These are phyloP conservation scores for Silurus aristotelis DNA, from an alignment of 2,797 vertebrate genomes.

Conservation along the genomic window DNA sequence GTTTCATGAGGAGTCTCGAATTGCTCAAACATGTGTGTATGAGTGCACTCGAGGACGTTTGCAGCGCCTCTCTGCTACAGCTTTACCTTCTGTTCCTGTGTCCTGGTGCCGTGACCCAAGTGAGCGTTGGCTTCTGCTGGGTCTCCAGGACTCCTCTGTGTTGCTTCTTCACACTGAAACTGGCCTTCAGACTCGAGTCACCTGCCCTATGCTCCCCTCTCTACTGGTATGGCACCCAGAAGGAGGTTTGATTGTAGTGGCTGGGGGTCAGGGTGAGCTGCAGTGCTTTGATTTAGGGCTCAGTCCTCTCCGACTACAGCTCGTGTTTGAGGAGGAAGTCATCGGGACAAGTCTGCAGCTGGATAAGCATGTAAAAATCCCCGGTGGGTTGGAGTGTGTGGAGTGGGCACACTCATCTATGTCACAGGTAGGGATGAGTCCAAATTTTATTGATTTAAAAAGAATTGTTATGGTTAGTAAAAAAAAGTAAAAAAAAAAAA, in stretches of 20 bases:
- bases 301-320: conserved; percentile 79
- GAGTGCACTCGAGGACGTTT: conserved; percentile 77
- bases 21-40: conserved; percentile 78
- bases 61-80: conserved; percentile 75
- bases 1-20: conserved; percentile 63
- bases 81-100: conserved; percentile 78
- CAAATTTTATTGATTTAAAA: neutral
- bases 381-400: conserved; percentile 79
- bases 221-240: conserved; percentile 86
- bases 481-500: neutral
- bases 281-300: conserved; percentile 88
- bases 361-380: conserved; percentile 73
- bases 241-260: conserved; percentile 78
- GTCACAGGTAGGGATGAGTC: conserved; percentile 32
- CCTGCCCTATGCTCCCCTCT: conserved; percentile 78
- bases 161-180: conserved; percentile 82
- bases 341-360: conserved; percentile 79
- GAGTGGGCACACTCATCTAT: conserved; percentile 78
- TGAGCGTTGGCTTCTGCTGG: conserved; percentile 82
- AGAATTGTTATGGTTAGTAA: neutral
- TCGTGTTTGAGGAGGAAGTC: conserved; percentile 81
- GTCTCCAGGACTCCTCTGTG: conserved; percentile 87
- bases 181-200: conserved; percentile 74
- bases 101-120: conserved; percentile 81
- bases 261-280: conserved; percentile 86